Evolutionary conservation across 92 coral and sea anemone species (phyloP), one percentile per base, ranked within the genome.

Genomic region (Porites divaricata): DNA sequence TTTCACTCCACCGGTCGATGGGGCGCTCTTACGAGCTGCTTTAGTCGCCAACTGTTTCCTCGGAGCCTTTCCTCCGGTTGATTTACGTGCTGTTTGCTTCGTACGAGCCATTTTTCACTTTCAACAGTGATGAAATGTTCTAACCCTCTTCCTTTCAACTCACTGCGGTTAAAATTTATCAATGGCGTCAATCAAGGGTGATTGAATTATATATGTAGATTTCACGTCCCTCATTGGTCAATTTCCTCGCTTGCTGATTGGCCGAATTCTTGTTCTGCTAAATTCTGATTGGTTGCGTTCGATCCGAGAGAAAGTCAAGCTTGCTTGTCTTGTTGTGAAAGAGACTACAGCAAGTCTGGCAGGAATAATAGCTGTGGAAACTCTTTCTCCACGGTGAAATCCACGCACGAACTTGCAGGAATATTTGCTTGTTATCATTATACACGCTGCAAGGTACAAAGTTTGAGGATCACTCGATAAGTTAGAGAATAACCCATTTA

Each of bases 11-110:
- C 99, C 99, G 50, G 99, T 96, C 17, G 99, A 93, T 63, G 99
- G 99, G 15, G 98, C 98, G 74, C 98, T 96, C 85, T 96, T 96
- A 65, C 99, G 92, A 65, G 99, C 99, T 20, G 99, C 99, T 66
- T 96, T 96, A 8, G 99, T 96, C 2, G 98, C 99, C 48, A 96
- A 86, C 81, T 96, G 99, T 86, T 96, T 96, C 65, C 99, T 88
- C 19, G 99, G 99, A 83, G 99, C 99, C 86, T 96, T 96, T 89
- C 99, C 99, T 80, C 99, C 99, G 88, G 99, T 96, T 23, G 99
- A 96, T 73, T 96, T 96, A 63, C 99, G 91, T 14, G 98, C 99
- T 26, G 95, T 93, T 85, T 96, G 98, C 84, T 95, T 95, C 25
- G 98, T 95, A 89, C 98, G 98, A 74, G 98, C 98, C 98, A 95